These are phyloP conservation scores for Stigmatopora argus DNA, from an alignment of 2,113 vertebrate genomes.

Conservation along the genomic window DNA sequence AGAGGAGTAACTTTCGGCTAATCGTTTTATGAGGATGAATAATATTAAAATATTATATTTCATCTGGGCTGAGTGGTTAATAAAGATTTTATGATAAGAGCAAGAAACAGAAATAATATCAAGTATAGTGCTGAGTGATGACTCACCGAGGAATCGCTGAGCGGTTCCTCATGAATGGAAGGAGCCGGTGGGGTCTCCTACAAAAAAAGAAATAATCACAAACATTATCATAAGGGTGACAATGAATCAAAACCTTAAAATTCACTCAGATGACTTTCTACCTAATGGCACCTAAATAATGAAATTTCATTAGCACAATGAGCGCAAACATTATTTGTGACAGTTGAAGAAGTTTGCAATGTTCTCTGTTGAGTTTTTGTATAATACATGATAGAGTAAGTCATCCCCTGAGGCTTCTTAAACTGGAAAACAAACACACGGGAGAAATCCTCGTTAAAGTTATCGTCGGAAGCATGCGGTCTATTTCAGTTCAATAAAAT, in stretches of 20 bases:
- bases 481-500: conserved; percentile 47
- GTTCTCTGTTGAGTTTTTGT: conserved; percentile 1
- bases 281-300: background rate
- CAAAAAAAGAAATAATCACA: conserved; percentile 32
- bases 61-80: too few relatives aligned
- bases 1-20: too few relatives aligned
- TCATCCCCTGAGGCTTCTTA: conserved; percentile 4
- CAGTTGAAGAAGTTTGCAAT: conserved; percentile 1
- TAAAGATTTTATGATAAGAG: too few relatives aligned
- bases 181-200: conserved; percentile 73
- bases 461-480: conserved; percentile 48
- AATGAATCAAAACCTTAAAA: background rate
- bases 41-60: too few relatives aligned
- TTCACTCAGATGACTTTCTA: background rate
- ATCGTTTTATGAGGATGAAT: too few relatives aligned
- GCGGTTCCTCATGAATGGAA: conserved; percentile 70
- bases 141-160: conserved; percentile 71
- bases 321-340: background rate
- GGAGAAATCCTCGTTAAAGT: conserved; percentile 10
- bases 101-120: background rate
- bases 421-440: conserved; percentile 14
- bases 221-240: conserved; percentile 25
- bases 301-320: conserved; percentile 1
- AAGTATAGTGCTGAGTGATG: conserved; percentile 9
- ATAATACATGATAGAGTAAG: conserved; percentile 2